A percentile compares a stretch with the other conserved stretches of the same genome.
These are phyloP conservation scores for Blastobasis lacticolella DNA, from an alignment of 2,888 invertebrate species.

Conservation along the genomic window DNA sequence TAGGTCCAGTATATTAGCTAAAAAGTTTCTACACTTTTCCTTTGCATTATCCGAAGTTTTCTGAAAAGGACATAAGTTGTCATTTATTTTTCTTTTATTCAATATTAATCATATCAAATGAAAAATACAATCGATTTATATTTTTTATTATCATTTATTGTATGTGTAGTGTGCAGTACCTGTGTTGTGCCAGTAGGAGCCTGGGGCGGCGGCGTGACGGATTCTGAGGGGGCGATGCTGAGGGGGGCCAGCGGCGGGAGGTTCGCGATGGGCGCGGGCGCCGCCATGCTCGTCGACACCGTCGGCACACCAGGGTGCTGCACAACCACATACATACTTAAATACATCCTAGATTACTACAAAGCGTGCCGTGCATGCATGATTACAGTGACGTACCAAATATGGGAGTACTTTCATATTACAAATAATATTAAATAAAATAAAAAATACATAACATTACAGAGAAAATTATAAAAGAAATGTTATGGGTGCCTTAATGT, in stretches of 20 bases:
- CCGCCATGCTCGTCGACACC: constrained; percentile 54
- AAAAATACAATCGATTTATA: no score
- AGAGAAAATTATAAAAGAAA: no score
- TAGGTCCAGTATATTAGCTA: constrained; percentile 94
- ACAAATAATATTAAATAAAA: no score
- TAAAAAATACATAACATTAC: no score
- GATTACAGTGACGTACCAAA: no score
- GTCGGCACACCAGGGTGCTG: constrained; percentile 62
- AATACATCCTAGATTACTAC: no score
- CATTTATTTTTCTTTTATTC: no score
- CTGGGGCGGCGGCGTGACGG: constrained; percentile 25
- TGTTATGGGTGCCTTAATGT: no score
- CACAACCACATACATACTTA: background rate
- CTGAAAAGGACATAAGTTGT: constrained; percentile 16
- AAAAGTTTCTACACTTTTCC: constrained; percentile 98
- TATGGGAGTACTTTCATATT: no score
- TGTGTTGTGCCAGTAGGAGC: constrained; percentile 42
- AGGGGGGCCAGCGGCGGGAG: constrained; percentile 40
- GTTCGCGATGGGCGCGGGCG: constrained; percentile 36
- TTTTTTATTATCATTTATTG: no score
- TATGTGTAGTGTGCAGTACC: background rate
- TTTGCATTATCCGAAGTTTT: constrained; percentile 86
- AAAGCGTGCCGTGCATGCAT: background rate
- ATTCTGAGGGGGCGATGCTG: constrained; percentile 22
- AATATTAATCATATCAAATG: no score